These are phyloP conservation scores for Nomada fabriciana DNA, from an alignment of 2,888 invertebrate genomes.

Conservation along the genomic window DNA sequence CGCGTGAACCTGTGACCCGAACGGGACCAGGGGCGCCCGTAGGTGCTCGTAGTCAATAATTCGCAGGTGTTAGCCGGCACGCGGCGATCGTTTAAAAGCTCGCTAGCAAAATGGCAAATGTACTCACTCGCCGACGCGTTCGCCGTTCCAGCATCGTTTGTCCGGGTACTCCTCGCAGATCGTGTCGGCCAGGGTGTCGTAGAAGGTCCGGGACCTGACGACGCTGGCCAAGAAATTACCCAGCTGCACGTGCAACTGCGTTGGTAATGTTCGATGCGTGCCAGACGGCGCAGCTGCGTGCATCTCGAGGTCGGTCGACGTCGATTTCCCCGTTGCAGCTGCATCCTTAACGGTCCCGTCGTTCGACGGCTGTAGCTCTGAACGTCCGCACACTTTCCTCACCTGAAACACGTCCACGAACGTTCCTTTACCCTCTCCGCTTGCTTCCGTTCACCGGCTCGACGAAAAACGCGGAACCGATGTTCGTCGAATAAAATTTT, in stretches of 20 bases:
- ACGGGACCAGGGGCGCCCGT: not conserved
- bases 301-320: constrained; percentile 46
- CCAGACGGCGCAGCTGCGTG: constrained; percentile 63
- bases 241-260: constrained; percentile 83
- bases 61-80: not conserved
- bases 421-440: not conserved
- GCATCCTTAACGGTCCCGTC: constrained; percentile 49
- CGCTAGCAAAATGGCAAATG: constrained; percentile 12
- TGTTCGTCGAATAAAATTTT: constrained; percentile 3
- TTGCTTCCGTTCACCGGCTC: not conserved
- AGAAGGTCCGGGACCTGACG: constrained; percentile 91
- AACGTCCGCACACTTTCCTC: constrained; percentile 79
- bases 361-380: constrained; percentile 73
- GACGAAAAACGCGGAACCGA: not conserved
- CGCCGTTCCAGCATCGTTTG: constrained; percentile 92
- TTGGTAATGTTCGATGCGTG: constrained; percentile 64
- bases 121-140: constrained; percentile 91
- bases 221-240: constrained; percentile 84
- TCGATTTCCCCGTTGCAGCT: constrained; percentile 59
- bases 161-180: constrained; percentile 91
- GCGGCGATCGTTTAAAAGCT: too few species aligned
- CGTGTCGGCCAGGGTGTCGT: constrained; percentile 92
- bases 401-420: constrained; percentile 75
- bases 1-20: not conserved
- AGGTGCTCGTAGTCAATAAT: not conserved